These are phyloP conservation scores for Calameuta idolon DNA, from an alignment of 2,888 invertebrate species.

Conservation along the genomic window DNA sequence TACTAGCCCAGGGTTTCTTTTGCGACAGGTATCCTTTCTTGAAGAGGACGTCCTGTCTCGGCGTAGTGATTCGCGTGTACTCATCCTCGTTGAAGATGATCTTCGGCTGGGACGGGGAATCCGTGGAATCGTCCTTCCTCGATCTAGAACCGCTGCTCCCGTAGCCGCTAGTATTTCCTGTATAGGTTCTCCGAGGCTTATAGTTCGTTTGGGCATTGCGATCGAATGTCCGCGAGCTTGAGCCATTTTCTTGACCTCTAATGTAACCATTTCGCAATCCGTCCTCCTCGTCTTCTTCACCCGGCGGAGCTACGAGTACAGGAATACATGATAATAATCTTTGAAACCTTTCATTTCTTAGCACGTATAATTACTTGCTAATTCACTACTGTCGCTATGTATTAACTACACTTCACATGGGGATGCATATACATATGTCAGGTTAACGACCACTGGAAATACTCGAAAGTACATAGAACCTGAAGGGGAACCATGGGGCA, in stretches of 20 bases:
- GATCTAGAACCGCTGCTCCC: slow-evolving; percentile 42
- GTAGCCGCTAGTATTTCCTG: slow-evolving; percentile 48
- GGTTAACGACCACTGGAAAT: neutral
- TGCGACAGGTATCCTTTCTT: slow-evolving; percentile 77
- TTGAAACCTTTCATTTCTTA: neutral
- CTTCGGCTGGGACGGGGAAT: slow-evolving; percentile 66
- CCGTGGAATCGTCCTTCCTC: slow-evolving; percentile 45
- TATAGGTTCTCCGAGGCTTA: slow-evolving; percentile 44
- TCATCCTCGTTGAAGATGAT: slow-evolving; percentile 74
- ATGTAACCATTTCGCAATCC: slow-evolving; percentile 51
- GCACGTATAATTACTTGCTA: neutral
- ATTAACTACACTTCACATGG: neutral
- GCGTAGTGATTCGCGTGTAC: slow-evolving; percentile 78
- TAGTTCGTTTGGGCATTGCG: slow-evolving; percentile 41
- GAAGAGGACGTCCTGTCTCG: slow-evolving; percentile 78
- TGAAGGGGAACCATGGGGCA: neutral
- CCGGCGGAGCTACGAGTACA: slow-evolving; percentile 55
- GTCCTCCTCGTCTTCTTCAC: slow-evolving; percentile 63
- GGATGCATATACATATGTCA: neutral
- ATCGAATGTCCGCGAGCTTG: slow-evolving; percentile 29
- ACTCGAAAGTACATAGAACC: neutral
- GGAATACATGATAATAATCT: neutral
- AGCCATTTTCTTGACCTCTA: slow-evolving; percentile 50
- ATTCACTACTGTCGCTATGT: neutral
- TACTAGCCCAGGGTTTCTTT: slow-evolving; percentile 66